Evolutionary conservation across 2,797 vertebrate species (phyloP).

Genomic region (Manis pentadactyla): DNA sequence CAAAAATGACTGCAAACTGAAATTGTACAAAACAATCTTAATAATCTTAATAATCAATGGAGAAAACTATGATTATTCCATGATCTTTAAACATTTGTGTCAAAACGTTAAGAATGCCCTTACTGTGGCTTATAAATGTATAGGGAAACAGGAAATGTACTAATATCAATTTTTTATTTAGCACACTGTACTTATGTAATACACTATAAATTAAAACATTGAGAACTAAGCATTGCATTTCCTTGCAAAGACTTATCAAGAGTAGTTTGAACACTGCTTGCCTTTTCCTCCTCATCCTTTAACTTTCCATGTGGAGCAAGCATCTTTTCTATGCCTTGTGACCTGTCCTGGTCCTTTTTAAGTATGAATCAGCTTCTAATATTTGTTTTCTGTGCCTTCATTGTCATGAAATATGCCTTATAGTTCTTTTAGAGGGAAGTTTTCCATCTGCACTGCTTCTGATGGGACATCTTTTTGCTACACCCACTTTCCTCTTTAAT

Average conservation of each 20-base stretch:
- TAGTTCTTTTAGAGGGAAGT: neutral
- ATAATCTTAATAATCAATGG: neutral
- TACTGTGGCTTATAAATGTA: neutral
- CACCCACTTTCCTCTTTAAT: neutral
- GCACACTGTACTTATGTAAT: neutral
- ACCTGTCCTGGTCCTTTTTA: neutral
- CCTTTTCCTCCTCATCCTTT: neutral
- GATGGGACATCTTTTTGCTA: neutral
- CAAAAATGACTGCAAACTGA: neutral
- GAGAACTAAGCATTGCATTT: neutral
- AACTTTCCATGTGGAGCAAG: neutral
- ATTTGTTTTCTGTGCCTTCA: neutral
- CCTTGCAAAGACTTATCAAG: neutral
- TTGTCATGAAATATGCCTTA: neutral
- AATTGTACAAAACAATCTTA: neutral
- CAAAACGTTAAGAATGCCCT: neutral
- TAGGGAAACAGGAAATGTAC: neutral
- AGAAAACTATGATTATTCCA: neutral
- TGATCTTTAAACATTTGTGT: neutral
- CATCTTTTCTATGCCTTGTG: neutral
- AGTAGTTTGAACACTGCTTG: neutral
- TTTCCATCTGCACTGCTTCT: neutral
- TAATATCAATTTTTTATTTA: neutral
- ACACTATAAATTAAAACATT: neutral
- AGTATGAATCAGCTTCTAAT: neutral